phyloP scores from a whole-genome alignment of 2,797 vertebrate species.

The Tokudaia muenninki region DNA sequence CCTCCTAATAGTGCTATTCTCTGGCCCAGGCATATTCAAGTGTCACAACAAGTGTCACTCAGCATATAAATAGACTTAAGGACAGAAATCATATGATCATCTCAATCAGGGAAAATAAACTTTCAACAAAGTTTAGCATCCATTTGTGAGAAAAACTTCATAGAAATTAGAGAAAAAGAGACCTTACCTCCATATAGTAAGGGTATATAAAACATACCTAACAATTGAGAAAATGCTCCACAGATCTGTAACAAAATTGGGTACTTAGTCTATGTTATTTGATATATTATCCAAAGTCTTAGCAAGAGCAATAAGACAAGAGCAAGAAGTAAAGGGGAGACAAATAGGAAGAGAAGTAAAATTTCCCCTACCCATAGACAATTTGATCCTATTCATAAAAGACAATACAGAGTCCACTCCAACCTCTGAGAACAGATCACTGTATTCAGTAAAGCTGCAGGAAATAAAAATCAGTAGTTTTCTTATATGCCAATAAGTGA shows the following conservation, averaged over 20 bases:
- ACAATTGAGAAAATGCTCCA: not conserved
- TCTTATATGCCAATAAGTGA: not conserved
- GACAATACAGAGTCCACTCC: not conserved
- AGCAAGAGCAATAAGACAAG: not conserved
- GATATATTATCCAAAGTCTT: not conserved
- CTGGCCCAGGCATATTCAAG: not conserved
- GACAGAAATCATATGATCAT: not conserved
- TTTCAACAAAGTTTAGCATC: not conserved
- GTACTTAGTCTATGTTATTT: not conserved
- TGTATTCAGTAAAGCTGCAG: not conserved
- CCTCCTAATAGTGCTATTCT: not conserved
- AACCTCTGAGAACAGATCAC: not conserved
- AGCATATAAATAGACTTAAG: not conserved
- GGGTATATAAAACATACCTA: not conserved
- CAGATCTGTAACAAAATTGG: not conserved
- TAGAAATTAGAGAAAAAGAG: not conserved
- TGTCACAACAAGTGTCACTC: not conserved
- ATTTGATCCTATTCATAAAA: not conserved
- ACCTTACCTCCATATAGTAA: not conserved
- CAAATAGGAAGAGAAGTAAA: not conserved
- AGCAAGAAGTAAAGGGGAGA: not conserved
- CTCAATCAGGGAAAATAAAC: not conserved
- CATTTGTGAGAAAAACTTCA: not conserved
- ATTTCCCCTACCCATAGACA: not conserved
- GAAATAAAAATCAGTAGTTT: not conserved